Percentiles rank a stretch among this genome's conserved stretches.
Conservation (phyloP, 2,113 vertebrate species). For the Talpa occidentalis region DNA sequence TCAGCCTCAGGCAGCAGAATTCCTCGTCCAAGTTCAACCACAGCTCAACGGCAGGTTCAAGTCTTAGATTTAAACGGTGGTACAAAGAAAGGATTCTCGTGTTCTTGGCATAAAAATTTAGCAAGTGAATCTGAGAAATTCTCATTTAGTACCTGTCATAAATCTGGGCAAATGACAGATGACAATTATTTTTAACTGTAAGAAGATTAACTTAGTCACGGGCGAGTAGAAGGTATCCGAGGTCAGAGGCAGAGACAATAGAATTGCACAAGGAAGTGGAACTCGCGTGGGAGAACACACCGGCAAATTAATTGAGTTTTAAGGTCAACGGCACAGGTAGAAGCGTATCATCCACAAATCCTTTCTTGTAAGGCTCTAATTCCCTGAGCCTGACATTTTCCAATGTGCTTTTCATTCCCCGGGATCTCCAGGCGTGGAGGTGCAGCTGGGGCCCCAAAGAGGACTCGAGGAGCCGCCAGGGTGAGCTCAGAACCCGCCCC, state of each 20-base stretch:
- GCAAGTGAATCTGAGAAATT: not conserved
- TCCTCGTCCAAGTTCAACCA: too few relatives aligned
- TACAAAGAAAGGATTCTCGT: not conserved
- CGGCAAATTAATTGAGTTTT: not conserved
- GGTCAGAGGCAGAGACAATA: not conserved
- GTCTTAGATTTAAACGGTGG: too few relatives aligned
- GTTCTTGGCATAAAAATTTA: not conserved
- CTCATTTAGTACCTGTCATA: not conserved
- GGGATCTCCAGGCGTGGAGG: not conserved
- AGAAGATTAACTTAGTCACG: not conserved
- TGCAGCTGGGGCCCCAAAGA: rapidly evolving
- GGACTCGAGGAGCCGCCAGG: rapidly evolving
- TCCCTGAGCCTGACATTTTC: not conserved
- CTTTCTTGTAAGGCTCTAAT: not conserved
- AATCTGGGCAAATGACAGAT: not conserved
- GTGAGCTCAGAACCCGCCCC: too few relatives aligned
- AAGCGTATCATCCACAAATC: not conserved
- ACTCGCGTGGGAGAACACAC: not conserved
- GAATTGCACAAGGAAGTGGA: not conserved
- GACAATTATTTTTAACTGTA: not conserved
- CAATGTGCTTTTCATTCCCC: not conserved
- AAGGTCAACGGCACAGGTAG: not conserved
- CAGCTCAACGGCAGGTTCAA: too few relatives aligned
- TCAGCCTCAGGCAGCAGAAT: rapidly evolving
- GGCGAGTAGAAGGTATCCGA: not conserved